phyloP scores from a whole-genome alignment of 2,888 invertebrate species.

The Hermaeophaga mercurialis region DNA sequence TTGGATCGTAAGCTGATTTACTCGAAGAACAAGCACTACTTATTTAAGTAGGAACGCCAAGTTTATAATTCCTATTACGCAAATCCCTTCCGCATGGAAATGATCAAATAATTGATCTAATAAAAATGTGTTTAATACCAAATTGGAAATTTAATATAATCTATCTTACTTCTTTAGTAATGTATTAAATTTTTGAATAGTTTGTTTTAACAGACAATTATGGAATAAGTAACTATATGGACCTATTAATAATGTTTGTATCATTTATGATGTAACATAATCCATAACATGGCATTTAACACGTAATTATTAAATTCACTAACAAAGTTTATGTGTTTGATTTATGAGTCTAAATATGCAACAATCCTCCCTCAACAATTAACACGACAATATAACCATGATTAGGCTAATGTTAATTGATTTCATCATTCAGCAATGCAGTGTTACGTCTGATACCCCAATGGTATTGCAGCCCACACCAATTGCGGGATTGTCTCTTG shows the following conservation, averaged over 20 bases:
- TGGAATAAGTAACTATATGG: too few species aligned
- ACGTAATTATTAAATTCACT: background rate
- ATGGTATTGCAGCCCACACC: conserved; percentile 19
- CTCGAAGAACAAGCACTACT: conserved; percentile 26
- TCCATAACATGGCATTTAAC: too few species aligned
- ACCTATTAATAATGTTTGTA: too few species aligned
- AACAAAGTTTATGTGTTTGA: conserved; percentile 20
- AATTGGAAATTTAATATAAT: too few species aligned
- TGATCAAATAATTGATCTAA: background rate
- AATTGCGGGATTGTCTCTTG: conserved; percentile 18
- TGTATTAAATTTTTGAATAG: too few species aligned
- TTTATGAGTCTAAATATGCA: conserved; percentile 36
- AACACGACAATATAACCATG: conserved; percentile 46
- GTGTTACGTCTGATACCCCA: conserved; percentile 41
- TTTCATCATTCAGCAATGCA: conserved; percentile 47
- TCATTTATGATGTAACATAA: background rate
- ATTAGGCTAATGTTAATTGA: conserved; percentile 52
- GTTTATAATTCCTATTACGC: conserved; percentile 28
- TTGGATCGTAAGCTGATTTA: conserved; percentile 32
- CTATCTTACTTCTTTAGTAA: too few species aligned
- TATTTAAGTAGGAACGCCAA: conserved; percentile 24
- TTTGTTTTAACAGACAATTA: too few species aligned
- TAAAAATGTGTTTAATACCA: conserved; percentile 7
- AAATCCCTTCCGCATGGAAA: conserved; percentile 14
- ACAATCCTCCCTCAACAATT: conserved; percentile 35